Conservation (phyloP, 2,113 vertebrate genomes). For the Xenopus borealis region DNA sequence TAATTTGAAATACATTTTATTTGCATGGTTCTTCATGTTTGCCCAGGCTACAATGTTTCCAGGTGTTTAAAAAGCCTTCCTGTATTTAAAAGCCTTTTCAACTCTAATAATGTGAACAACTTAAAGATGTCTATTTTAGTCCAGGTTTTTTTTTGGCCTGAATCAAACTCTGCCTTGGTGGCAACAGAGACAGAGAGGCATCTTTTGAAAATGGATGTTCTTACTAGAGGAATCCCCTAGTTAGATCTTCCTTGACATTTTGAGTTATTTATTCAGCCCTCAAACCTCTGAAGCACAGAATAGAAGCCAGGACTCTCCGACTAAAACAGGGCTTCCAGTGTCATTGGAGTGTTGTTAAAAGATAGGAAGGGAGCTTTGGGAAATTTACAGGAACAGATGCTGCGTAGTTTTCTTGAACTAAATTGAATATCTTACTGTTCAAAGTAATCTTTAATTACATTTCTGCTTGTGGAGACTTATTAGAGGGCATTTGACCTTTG, state of each 20-base stretch:
- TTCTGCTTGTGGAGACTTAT: constrained; percentile 16
- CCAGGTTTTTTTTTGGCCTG: background rate
- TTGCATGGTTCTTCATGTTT: too few relatives aligned
- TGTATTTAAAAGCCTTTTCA: background rate
- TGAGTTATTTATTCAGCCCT: constrained; percentile 31
- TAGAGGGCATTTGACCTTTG: constrained; percentile 23
- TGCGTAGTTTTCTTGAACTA: background rate
- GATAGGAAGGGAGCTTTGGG: background rate
- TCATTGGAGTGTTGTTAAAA: constrained; percentile 15
- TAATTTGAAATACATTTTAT: too few relatives aligned
- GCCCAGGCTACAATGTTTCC: too few relatives aligned
- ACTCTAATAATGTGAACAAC: background rate
- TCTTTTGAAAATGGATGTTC: constrained; percentile 27
- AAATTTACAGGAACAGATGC: constrained; percentile 1
- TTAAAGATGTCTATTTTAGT: constrained; percentile 5
- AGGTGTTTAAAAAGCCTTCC: background rate
- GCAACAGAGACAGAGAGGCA: constrained; percentile 13
- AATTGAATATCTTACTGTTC: constrained; percentile 20
- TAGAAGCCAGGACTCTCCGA: constrained; percentile 3
- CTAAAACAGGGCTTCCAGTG: constrained; percentile 16
- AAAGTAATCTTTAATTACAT: constrained; percentile 13
- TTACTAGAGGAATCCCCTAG: constrained; percentile 23
- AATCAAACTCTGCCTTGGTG: constrained; percentile 17
- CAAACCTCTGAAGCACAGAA: constrained; percentile 17
- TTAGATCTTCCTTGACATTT: constrained; percentile 28